Conservation (phyloP, 2,888 invertebrate genomes). For the Pterostichus niger region DNA sequence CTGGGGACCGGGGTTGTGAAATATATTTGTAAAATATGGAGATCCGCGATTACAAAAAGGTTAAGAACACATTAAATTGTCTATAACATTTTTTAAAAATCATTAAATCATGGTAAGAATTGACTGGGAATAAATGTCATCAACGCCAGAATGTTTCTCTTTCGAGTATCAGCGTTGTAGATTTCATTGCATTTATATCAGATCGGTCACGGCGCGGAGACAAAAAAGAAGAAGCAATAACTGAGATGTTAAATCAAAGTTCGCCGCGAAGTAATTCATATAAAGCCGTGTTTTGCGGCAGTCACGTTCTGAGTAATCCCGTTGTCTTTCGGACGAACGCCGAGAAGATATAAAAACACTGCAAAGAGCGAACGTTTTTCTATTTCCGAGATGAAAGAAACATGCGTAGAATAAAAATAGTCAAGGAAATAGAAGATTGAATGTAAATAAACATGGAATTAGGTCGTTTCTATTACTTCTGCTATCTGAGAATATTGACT, state of each 20-base stretch:
- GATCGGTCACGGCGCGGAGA: too few relatives aligned
- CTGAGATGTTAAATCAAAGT: slow-evolving; percentile 50
- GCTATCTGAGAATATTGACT: neutral
- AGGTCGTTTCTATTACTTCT: slow-evolving; percentile 10
- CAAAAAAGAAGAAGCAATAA: slow-evolving; percentile 19
- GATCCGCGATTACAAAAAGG: too few relatives aligned
- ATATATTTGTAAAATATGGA: too few relatives aligned
- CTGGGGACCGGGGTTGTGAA: too few relatives aligned
- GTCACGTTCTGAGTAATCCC: slow-evolving; percentile 56
- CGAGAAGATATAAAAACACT: slow-evolving; percentile 48
- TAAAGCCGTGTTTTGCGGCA: slow-evolving; percentile 37
- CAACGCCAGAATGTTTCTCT: too few relatives aligned
- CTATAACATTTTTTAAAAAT: too few relatives aligned
- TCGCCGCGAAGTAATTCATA: slow-evolving; percentile 51
- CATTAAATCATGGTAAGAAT: too few relatives aligned
- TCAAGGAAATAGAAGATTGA: slow-evolving; percentile 48
- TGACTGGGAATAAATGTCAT: too few relatives aligned
- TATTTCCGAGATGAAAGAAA: slow-evolving; percentile 62
- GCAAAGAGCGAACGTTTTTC: slow-evolving; percentile 56
- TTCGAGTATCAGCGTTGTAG: too few relatives aligned
- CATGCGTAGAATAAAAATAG: slow-evolving; percentile 62
- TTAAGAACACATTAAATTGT: too few relatives aligned
- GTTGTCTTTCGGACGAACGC: slow-evolving; percentile 50
- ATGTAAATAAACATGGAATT: slow-evolving; percentile 56
- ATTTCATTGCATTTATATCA: too few relatives aligned